Percentiles rank a stretch among this genome's conserved stretches.
phyloP scores from a whole-genome alignment of 2,888 invertebrate species.

The Agrotis ipsilon region DNA sequence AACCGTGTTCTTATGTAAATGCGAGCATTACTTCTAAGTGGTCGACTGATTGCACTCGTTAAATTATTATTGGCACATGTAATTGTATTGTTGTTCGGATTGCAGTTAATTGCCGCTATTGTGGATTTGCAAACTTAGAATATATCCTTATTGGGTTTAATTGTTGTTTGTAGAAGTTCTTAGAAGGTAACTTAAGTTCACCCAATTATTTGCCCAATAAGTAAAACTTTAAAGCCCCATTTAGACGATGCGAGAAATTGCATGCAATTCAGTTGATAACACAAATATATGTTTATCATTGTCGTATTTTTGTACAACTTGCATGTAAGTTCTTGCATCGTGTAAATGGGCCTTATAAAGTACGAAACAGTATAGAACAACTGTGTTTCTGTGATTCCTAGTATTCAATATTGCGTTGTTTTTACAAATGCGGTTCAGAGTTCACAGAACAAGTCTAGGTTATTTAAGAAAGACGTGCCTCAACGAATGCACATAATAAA shows the following conservation, averaged over 20 bases:
- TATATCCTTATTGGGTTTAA: background rate
- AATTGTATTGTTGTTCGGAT: conserved; percentile 15
- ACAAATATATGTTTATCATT: too few species aligned
- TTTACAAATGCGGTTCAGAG: background rate
- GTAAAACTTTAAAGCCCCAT: background rate
- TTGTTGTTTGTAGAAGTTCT: background rate
- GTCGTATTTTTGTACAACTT: too few species aligned
- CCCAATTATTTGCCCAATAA: background rate
- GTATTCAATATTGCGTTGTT: background rate
- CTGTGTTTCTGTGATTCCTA: background rate
- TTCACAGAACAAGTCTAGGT: conserved; percentile 13
- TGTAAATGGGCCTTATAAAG: too few species aligned
- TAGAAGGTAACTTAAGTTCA: background rate
- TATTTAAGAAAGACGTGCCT: background rate
- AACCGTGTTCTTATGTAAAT: conserved; percentile 40
- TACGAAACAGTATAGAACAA: background rate
- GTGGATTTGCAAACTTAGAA: background rate
- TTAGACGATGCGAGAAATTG: too few species aligned
- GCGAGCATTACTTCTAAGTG: conserved; percentile 37
- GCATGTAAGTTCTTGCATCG: too few species aligned
- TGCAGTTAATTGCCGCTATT: conserved; percentile 6
- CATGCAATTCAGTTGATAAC: too few species aligned
- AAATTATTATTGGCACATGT: conserved; percentile 26
- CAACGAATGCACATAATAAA: background rate
- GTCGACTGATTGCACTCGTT: conserved; percentile 8